Evolutionary conservation across 2,797 vertebrate species (phyloP), one percentile per base, ranked within the genome.

Genomic region (Thunnus albacares): DNA sequence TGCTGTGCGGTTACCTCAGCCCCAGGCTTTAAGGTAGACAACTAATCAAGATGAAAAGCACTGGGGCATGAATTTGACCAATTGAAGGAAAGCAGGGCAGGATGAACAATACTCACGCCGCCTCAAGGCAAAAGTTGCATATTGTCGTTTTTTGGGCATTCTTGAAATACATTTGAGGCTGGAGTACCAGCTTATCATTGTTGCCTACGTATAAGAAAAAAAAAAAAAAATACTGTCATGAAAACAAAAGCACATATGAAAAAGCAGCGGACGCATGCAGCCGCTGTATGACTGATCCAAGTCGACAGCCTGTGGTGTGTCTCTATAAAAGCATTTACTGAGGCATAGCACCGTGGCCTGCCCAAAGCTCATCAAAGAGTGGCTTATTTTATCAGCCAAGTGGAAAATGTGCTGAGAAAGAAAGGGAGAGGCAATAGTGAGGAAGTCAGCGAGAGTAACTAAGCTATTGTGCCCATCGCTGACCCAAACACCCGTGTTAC

Each of bases 381-480:
- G 92, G 92, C 93, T 94, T 93, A 94, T 92, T 95, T 91, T 89
- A 90, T 92, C 93, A 93, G 94, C 83, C 87, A 85, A 92, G 93
- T 94, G 92, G 91, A 95, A 95, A 95, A 94, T 93, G 92, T 93
- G 92, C 94, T 94, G 93, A 95, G 91, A 92, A 85, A 80, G 90
- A 90, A 81, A 75, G 88, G 59, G 83, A 71, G 88, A 61, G 79
- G 84, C 85, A 90, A 92, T 91, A 87, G 93, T 53, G 85, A 67
- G 90, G 87, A 90, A 90, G 92, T 93, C 90, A 88, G 90, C 86
- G 85, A 90, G 89, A 93, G 93, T 93, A 92, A 90, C 94, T 70
- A 70, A 87, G 88, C 91, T 75, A 87, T 93, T 93, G 94, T 94
- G 90, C 79, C 87, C 75, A 38, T 68, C 78, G 86, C 91, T 93